Evolutionary conservation across 2,888 invertebrate species (phyloP).

Genomic region (Sphecodes monilicornis): DNA sequence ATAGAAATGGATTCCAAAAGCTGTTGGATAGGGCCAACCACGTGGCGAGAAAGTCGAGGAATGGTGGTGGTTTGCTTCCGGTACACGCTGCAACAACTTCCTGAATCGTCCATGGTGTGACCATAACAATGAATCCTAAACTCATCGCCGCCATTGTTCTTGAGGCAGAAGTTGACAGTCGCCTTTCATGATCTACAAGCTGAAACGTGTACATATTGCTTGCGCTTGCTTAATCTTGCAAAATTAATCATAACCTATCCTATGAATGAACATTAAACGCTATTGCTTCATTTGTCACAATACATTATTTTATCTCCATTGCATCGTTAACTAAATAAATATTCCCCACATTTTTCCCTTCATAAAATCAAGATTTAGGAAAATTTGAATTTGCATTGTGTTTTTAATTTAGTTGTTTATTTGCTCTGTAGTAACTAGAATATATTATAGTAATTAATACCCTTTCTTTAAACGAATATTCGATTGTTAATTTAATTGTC

Average conservation of each 20-base stretch:
- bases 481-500: background rate
- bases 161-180: constrained; percentile 92
- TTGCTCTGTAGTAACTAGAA: background rate
- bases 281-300: background rate
- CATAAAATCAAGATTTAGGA: background rate
- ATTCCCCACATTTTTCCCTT: background rate
- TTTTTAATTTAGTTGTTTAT: background rate
- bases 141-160: constrained; percentile 97
- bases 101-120: constrained; percentile 96
- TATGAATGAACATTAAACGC: background rate
- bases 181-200: constrained; percentile 88
- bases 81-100: constrained; percentile 96
- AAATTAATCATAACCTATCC: background rate
- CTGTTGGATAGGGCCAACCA: constrained; percentile 95
- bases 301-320: too few relatives aligned
- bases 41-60: constrained; percentile 93
- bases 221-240: background rate
- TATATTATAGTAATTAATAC: background rate
- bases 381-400: background rate
- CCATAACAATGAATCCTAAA: constrained; percentile 95
- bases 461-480: background rate
- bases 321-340: background rate
- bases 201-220: constrained; percentile 75
- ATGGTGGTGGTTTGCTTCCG: constrained; percentile 93
- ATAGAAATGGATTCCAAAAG: constrained; percentile 96